Evolutionary conservation across 2,888 invertebrate genomes (phyloP), one percentile per base, ranked within the genome.

Genomic region (Steinernema hermaphroditum): DNA sequence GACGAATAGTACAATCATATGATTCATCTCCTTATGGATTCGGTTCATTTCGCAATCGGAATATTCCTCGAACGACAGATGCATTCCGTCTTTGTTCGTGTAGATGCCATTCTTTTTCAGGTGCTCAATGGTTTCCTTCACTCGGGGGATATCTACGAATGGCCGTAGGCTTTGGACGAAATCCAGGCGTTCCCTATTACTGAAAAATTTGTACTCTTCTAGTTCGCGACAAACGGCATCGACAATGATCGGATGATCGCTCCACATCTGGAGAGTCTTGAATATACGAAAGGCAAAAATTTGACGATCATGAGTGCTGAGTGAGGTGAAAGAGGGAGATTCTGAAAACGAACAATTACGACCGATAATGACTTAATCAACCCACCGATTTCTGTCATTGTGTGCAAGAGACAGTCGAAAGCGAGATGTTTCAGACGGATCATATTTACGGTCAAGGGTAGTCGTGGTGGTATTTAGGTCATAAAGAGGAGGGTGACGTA

Each of bases 201-300:
- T n/a, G 46, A n/a, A 46, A 16, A 46, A 46, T 6, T 6, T 19
- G 19, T 46, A 46, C 19, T 9, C 4, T n/a, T 46, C 46, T 16
- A 46, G 46, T n/a, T 46, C 46, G 4, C 46, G 46, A n/a, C 46
- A 46, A 46, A 46, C 46, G 46, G 46, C 46, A 9, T 16, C 46
- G 4, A n/a, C 16, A n/a, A 46, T 46, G 46, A 46, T 46, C 6
- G 46, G 46, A 46, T 46, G 46, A 16, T 16, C 46, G 46, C 46
- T 46, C 46, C 46, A 46, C 46, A 46, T 46, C n/a, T 46, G 46
- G n/a, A 46, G 19, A n/a, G 46, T 46, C 46, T 46, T 46, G 19
- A 46, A n/a, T n/a, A 46, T 46, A 16, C 46, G 16, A 16, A 46
- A 19, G 46, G 19, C 19, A 16, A 46, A 46, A 19, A 46, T n/a